Conservation (phyloP, 2,888 invertebrate genomes). For the Xanthostigma xanthostigma region DNA sequence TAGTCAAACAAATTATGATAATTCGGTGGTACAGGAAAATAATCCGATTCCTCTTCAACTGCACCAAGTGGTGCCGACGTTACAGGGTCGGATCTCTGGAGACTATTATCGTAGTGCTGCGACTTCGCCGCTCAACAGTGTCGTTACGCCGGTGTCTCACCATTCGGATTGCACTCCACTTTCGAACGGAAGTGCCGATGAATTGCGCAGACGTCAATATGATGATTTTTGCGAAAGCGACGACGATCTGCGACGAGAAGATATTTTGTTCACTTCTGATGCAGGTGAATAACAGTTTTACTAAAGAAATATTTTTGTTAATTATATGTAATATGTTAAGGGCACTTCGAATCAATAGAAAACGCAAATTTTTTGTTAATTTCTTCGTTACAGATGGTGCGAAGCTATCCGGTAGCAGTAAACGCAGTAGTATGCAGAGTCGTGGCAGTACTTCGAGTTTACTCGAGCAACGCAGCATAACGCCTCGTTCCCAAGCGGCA, state of each 20-base stretch:
- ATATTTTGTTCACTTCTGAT: constrained; percentile 69
- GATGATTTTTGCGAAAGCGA: constrained; percentile 79
- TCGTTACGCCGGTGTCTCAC: constrained; percentile 28
- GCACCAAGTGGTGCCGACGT: constrained; percentile 26
- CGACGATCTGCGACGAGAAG: constrained; percentile 74
- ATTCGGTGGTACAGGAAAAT: background rate
- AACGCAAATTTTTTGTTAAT: background rate
- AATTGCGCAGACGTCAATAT: constrained; percentile 42
- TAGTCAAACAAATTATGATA: too few relatives aligned
- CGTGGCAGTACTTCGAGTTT: constrained; percentile 82
- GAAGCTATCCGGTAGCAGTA: constrained; percentile 65
- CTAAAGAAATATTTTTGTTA: background rate
- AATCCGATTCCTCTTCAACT: constrained; percentile 19
- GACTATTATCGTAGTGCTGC: constrained; percentile 39
- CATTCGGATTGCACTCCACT: constrained; percentile 33
- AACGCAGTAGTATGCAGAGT: constrained; percentile 81
- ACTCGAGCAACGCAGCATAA: constrained; percentile 65
- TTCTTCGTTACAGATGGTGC: constrained; percentile 40
- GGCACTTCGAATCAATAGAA: background rate
- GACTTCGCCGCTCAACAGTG: constrained; percentile 41
- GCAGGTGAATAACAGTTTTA: constrained; percentile 33
- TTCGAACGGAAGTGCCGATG: constrained; percentile 48
- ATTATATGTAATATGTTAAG: constrained; percentile 1
- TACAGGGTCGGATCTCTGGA: constrained; percentile 18
- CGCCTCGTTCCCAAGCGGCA: constrained; percentile 80